Conservation (phyloP, 2,888 invertebrate genomes). For the Drosophila mulleri region DNA sequence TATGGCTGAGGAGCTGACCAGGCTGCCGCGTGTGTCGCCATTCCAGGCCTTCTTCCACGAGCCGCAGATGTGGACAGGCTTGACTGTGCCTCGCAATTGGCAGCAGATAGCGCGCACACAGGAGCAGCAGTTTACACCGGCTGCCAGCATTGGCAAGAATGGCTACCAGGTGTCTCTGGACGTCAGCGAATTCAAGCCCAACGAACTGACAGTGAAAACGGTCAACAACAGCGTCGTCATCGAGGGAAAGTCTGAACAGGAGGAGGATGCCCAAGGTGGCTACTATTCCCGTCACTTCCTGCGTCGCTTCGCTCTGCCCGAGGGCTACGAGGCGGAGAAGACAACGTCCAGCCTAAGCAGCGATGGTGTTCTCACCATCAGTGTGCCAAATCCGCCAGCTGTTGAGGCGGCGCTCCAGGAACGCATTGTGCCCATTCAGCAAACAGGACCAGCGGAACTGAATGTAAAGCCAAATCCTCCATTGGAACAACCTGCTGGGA, state of each 20-base stretch:
- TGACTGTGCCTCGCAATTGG: slow-evolving; percentile 55
- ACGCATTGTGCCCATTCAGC: slow-evolving; percentile 87
- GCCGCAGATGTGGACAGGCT: slow-evolving; percentile 44
- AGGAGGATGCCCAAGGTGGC: slow-evolving; percentile 90
- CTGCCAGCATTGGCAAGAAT: slow-evolving; percentile 86
- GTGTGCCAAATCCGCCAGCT: slow-evolving; percentile 87
- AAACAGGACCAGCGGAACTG: slow-evolving; percentile 85
- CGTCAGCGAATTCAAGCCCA: slow-evolving; percentile 91
- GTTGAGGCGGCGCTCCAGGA: slow-evolving; percentile 84
- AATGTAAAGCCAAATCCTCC: slow-evolving; percentile 37
- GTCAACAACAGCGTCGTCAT: slow-evolving; percentile 89
- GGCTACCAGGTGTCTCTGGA: slow-evolving; percentile 91
- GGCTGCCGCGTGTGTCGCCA: slow-evolving; percentile 56
- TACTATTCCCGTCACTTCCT: slow-evolving; percentile 91
- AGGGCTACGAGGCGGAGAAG: slow-evolving; percentile 90
- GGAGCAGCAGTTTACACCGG: slow-evolving; percentile 44
- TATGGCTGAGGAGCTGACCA: slow-evolving; percentile 73
- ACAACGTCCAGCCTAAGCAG: slow-evolving; percentile 91
- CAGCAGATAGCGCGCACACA: slow-evolving; percentile 60
- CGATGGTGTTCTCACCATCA: slow-evolving; percentile 90
- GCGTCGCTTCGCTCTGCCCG: slow-evolving; percentile 90
- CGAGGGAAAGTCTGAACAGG: slow-evolving; percentile 92
- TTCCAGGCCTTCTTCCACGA: slow-evolving; percentile 60
- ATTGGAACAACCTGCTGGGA: slow-evolving; percentile 4
- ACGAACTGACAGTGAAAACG: slow-evolving; percentile 91